Base-by-base conservation (phyloP, 2,797 vertebrate species). In the Helicolenus hilgendorfi region DNA sequence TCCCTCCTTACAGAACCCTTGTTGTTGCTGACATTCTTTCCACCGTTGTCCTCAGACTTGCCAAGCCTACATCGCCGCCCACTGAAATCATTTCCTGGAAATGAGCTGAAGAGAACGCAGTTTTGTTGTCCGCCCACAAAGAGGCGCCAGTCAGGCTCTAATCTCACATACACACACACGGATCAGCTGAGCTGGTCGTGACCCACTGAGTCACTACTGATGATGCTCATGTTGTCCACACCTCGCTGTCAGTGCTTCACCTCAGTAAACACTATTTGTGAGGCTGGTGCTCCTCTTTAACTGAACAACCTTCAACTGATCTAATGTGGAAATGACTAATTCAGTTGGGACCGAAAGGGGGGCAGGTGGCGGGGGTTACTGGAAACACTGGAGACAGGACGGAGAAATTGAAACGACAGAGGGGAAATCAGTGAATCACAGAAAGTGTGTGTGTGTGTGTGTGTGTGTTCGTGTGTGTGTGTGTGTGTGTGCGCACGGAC, bases 61-160 rank as follows among this genome's bases (percentile, higher is more conserved):
- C 88, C 56, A 60, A 87, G 65, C 62, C 68, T 18, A 56, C 83
- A 72, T 64, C 5, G 68, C 90, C 89, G 27, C 41, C 93, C 90
- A 88, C 89, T 89, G 85, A 94, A 89, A 89, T 83, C 81, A 88
- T 87, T 94, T 96, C 92, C 92, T 90, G 93, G 92, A 95, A 95
- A 87, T 77, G 41, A 86, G 78, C 56, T 20, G 11, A 33, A 14
- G 14, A 31, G 4, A 5, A 1, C 6, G 68, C 58, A 63, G 65
- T 41, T 64, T 0, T 5, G 1, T 1, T 1, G 2, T 13, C 2
- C 0, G 4, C 26, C 89, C 95, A 91, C 65, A 7, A 1, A 84
- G 89, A 22, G 93, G 91, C 67, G 59, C 81, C 77, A 84, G 33
- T 20, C 4, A n/a, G 72, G 49, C 68, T 83, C 11, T 14, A 5